Evolutionary conservation across 1,140 invertebrate genomes (phyloP).

Genomic region (Brachionus manjavacas): DNA sequence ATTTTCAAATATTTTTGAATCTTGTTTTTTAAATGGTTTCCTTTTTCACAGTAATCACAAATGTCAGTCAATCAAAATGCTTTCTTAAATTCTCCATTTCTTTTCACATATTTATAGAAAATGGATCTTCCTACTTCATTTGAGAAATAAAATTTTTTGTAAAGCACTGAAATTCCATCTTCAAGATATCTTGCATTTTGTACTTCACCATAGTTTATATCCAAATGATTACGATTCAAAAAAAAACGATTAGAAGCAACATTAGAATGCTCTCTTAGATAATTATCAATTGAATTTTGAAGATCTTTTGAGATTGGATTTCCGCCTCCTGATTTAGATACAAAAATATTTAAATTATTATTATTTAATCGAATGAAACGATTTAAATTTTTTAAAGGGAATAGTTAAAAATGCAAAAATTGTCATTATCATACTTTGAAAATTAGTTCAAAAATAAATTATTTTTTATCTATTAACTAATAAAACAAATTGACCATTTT

Average conservation of each 20-base stretch:
- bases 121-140: background rate
- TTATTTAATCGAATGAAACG: background rate
- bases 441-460: background rate
- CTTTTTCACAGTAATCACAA: slow-evolving; percentile 19
- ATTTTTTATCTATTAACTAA: background rate
- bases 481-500: background rate
- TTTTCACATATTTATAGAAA: background rate
- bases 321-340: background rate
- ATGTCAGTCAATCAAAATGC: background rate
- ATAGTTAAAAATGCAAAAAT: background rate
- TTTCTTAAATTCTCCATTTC: background rate
- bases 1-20: no score
- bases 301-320: background rate
- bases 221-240: background rate
- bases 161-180: background rate
- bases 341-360: background rate
- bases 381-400: background rate
- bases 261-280: background rate
- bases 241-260: background rate
- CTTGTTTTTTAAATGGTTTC: background rate
- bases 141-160: background rate
- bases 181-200: slow-evolving; percentile 27
- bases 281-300: background rate
- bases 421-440: background rate
- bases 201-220: background rate